Evolutionary conservation across 2,797 vertebrate species (phyloP).

Genomic region (Acrossocheilus wenchowensis): DNA sequence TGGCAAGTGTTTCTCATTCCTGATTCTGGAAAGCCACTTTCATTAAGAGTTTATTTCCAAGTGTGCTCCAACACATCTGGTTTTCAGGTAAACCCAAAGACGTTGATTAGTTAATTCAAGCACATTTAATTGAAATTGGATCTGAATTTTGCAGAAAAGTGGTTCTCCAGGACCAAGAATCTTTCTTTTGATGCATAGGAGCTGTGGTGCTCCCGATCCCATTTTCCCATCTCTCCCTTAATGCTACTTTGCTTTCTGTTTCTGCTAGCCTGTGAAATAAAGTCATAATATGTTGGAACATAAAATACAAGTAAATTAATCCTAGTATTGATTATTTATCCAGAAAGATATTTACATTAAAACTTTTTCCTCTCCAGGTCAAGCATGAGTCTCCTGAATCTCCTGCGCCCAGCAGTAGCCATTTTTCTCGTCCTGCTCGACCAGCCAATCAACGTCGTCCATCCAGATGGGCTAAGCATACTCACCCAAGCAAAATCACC

Average conservation of each 20-base stretch:
- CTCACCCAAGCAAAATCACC: conserved; percentile 63
- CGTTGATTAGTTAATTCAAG: not conserved
- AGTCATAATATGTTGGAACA: not conserved
- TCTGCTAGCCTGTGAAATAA: not conserved
- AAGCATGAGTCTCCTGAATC: conserved; percentile 60
- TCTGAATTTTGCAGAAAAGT: not conserved
- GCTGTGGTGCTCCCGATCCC: not conserved
- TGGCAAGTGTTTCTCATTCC: not conserved
- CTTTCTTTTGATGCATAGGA: not conserved
- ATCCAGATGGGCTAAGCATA: conserved; percentile 89
- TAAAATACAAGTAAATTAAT: not conserved
- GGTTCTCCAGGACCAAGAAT: not conserved
- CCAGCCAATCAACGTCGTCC: conserved; percentile 93
- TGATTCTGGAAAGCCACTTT: not conserved
- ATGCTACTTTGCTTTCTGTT: not conserved
- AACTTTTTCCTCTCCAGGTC: conserved; percentile 59
- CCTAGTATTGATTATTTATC: not conserved
- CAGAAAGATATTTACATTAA: conserved; percentile 25
- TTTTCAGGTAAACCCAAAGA: not conserved
- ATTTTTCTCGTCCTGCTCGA: conserved; percentile 91
- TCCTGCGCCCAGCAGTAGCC: conserved; percentile 70
- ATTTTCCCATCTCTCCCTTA: not conserved
- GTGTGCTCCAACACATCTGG: not conserved
- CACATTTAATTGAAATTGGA: not conserved
- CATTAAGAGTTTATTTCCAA: not conserved